Evolutionary conservation across 2,113 vertebrate species (phyloP), one percentile per base, ranked within the genome.

Genomic region (Hippoglossus stenolepis): DNA sequence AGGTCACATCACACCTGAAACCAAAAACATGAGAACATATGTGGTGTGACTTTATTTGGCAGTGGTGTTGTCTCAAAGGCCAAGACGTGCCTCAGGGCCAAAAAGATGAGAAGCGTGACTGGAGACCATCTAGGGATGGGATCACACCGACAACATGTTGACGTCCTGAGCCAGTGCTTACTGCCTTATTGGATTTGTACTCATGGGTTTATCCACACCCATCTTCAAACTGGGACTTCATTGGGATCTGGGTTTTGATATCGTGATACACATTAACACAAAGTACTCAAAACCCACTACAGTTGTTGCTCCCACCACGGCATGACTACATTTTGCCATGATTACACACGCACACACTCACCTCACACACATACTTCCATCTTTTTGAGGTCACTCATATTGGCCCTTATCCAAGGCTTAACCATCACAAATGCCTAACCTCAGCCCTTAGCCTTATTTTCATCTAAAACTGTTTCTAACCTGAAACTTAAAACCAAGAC

Each of bases 1-100:
- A 56, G 67, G 51, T 75, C 49, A 75, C 38, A 57, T 64, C 40
- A 65, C 63, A 77, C 67, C 70, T 82, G 51, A 73, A 59, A 68
- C 71, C 58, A 74, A 77, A 78, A 77, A 66, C n/a, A 5, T 1
- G 26, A 24, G 14, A 43, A 59, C 10, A 10, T 3, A 61, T 18
- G 51, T 73, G 45, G 14, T 31, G 28, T 73, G 67, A 75, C 15
- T 70, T 87, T 35, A 72, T 26, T 20, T 24, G 23, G 4, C 14
- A 0, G 54, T 47, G 26, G 13, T 40, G 61, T 2, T 1, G 15
- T 76, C 20, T 70, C 13, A 84, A 80, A 80, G 75, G 64, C 26
- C 59, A 60, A 20, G 53, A 79, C 0, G 31, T 31, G 65, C 70
- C 80, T 83, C 31, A 14, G 35, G 69, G 70, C 21, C 35, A n/a